A percentile compares a stretch with the other conserved stretches of the same genome.
Evolutionary conservation across 2,888 invertebrate species (phyloP).

Genomic region (Lasiommata megera): DNA sequence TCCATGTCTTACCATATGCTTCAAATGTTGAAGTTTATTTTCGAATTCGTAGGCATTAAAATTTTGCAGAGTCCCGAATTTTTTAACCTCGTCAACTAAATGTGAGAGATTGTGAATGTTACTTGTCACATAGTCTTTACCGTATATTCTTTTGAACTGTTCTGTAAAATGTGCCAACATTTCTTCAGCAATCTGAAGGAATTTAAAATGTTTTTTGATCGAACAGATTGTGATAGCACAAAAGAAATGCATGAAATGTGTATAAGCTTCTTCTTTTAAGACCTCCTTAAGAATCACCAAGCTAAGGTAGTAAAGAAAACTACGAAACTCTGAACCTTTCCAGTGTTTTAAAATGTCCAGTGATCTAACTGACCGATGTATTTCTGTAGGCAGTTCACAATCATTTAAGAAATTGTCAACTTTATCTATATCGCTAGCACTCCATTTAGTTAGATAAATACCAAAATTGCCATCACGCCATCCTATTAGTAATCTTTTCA

Average conservation of each 20-base stretch:
- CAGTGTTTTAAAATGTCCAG: conserved; percentile 22
- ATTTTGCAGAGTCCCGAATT: conserved; percentile 3
- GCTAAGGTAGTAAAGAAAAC: conserved; percentile 32
- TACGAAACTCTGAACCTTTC: conserved; percentile 33
- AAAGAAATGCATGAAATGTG: conserved; percentile 2
- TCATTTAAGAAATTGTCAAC: neutral
- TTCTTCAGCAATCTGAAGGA: conserved; percentile 24
- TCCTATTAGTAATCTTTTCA: conserved; percentile 33
- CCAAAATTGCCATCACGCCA: conserved; percentile 35
- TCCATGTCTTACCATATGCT: conserved; percentile 3
- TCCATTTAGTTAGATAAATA: conserved; percentile 24
- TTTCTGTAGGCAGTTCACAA: conserved; percentile 6
- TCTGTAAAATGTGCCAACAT: conserved; percentile 29
- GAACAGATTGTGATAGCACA: conserved; percentile 34
- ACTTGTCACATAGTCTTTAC: conserved; percentile 28
- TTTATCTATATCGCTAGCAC: neutral
- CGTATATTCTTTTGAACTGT: conserved; percentile 28
- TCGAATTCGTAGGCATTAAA: conserved; percentile 8
- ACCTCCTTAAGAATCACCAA: conserved; percentile 29
- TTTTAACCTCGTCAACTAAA: conserved; percentile 3
- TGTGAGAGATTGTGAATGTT: conserved; percentile 31
- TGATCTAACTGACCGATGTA: conserved; percentile 14
- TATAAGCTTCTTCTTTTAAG: conserved; percentile 13
- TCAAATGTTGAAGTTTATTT: conserved; percentile 1
- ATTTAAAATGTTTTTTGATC: conserved; percentile 16